phyloP scores from a whole-genome alignment of 2,113 vertebrate genomes.

The Thinocorus orbignyianus region DNA sequence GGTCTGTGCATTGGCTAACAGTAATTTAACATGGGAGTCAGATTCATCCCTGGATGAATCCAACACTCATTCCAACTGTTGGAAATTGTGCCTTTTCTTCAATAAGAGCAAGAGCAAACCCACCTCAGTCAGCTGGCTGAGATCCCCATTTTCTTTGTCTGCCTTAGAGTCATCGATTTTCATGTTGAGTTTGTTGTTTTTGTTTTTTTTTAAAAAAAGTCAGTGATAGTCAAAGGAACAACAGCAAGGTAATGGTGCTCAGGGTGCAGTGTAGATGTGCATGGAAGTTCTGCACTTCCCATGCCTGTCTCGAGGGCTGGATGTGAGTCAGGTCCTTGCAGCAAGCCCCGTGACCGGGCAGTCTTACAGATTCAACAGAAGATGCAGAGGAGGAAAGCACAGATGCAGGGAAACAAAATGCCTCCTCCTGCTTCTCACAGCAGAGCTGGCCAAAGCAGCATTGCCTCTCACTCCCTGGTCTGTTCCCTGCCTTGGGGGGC shows the following conservation, averaged over 20 bases:
- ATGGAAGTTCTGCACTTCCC: not conserved
- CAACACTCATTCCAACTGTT: not conserved
- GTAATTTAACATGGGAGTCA: not conserved
- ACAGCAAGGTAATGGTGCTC: not conserved
- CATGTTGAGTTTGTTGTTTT: not conserved
- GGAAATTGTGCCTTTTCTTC: not conserved
- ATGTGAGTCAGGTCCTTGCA: not conserved
- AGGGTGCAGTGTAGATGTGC: accelerated
- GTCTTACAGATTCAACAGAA: not conserved
- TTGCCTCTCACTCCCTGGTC: not conserved
- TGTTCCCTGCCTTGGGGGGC: constrained; percentile 1
- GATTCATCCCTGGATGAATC: not conserved
- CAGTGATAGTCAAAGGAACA: not conserved
- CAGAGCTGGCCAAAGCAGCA: not conserved
- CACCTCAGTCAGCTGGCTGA: not conserved
- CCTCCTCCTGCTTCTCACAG: not conserved
- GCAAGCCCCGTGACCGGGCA: accelerated
- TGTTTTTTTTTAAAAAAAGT: not conserved
- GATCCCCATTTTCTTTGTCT: not conserved
- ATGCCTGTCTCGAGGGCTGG: not conserved
- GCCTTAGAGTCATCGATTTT: not conserved
- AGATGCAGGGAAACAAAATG: not conserved
- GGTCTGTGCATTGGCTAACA: not conserved
- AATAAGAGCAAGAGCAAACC: not conserved
- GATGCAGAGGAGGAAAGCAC: not conserved